Conservation (phyloP, 2,888 invertebrate genomes). For the Formica aserva region DNA sequence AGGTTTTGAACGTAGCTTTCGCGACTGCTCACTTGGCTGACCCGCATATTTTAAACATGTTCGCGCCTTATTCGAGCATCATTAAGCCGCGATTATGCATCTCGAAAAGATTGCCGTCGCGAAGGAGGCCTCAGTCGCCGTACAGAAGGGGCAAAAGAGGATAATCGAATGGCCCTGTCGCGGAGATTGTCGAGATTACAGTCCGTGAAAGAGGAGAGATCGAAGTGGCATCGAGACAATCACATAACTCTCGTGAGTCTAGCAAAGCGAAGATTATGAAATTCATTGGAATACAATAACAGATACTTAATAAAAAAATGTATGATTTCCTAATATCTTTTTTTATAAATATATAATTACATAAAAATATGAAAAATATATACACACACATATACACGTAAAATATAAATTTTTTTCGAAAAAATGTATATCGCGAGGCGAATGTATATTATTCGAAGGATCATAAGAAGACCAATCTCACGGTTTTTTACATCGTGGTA, state of each 20-base stretch:
- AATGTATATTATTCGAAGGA: neutral
- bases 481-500: neutral
- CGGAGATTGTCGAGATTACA: conserved; percentile 12
- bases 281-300: neutral
- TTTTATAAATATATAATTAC: neutral
- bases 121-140: conserved; percentile 20
- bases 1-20: conserved; percentile 52
- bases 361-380: neutral
- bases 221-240: neutral
- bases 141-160: conserved; percentile 7
- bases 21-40: conserved; percentile 48
- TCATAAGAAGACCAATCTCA: neutral
- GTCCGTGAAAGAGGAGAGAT: neutral
- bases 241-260: neutral
- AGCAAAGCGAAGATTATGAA: neutral
- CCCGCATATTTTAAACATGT: conserved; percentile 59
- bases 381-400: neutral
- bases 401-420: neutral
- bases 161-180: conserved; percentile 33
- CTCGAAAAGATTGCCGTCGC: conserved; percentile 42
- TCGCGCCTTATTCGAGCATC: conserved; percentile 49
- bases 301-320: neutral
- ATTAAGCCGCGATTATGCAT: conserved; percentile 55
- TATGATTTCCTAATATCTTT: neutral
- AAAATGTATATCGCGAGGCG: too few relatives aligned